These are phyloP conservation scores for Todiramphus saurophagus DNA, from an alignment of 2,113 vertebrate species.

Conservation along the genomic window DNA sequence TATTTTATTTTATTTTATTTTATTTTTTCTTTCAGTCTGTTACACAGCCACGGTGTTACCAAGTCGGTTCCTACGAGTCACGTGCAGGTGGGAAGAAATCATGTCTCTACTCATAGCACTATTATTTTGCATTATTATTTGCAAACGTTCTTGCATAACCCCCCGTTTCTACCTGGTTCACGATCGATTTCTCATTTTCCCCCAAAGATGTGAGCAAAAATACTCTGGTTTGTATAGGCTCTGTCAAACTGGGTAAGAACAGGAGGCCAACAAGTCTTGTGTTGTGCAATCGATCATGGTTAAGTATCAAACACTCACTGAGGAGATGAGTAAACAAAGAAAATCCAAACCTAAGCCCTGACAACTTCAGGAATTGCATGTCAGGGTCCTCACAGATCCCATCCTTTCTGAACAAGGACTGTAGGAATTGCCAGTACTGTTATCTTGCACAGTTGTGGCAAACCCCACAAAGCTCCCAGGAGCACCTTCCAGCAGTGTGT, in stretches of 20 bases:
- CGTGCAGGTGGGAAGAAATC: conserved; percentile 10
- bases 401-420: background rate
- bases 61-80: conserved; percentile 15
- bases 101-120: background rate
- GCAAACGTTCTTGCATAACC: background rate
- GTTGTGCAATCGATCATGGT: background rate
- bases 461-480: background rate
- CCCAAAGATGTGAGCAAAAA: background rate
- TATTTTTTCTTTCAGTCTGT: conserved; percentile 15
- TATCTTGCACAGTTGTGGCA: background rate
- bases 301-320: background rate
- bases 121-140: conserved; percentile 10
- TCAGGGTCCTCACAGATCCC: background rate
- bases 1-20: background rate
- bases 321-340: background rate
- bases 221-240: background rate
- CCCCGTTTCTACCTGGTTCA: background rate
- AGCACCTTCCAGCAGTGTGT: background rate
- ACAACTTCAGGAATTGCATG: background rate
- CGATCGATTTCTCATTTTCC: background rate
- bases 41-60: background rate
- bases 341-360: background rate
- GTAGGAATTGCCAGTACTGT: background rate
- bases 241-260: background rate
- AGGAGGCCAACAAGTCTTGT: background rate